Evolutionary conservation across 2,888 invertebrate genomes (phyloP).

Genomic region (Meghimatium bilineatum): DNA sequence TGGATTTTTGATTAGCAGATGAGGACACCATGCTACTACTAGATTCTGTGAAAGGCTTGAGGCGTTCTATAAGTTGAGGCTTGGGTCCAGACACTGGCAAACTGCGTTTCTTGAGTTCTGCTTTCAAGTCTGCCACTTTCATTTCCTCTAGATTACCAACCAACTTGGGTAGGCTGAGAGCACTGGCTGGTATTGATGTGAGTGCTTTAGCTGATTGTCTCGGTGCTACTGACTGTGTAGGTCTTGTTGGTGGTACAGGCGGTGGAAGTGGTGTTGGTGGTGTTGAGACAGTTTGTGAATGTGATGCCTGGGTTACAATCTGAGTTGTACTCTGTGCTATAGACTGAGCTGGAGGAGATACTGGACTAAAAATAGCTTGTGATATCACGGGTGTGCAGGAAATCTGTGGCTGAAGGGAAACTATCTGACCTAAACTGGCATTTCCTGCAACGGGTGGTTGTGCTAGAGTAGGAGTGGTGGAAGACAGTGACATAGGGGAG

Average conservation of each 20-base stretch:
- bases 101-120: constrained; percentile 93
- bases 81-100: constrained; percentile 97
- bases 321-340: constrained; percentile 28
- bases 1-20: constrained; percentile 15
- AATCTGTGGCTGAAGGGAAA: constrained; percentile 35
- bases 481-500: constrained; percentile 52
- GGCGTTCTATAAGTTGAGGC: constrained; percentile 93
- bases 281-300: constrained; percentile 52
- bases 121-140: constrained; percentile 96
- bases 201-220: constrained; percentile 32
- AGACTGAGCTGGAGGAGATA: background rate
- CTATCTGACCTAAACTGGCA: constrained; percentile 4
- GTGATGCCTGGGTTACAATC: constrained; percentile 29
- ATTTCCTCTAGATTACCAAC: constrained; percentile 89
- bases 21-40: background rate
- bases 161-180: constrained; percentile 58
- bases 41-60: constrained; percentile 82
- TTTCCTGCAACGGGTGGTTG: constrained; percentile 40
- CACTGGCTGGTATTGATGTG: constrained; percentile 45
- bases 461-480: constrained; percentile 42
- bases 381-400: constrained; percentile 26
- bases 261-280: constrained; percentile 55
- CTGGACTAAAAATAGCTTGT: constrained; percentile 28
- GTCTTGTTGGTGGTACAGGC: constrained; percentile 42
- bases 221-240: constrained; percentile 45